A percentile compares a stretch with the other conserved stretches of the same genome.
phyloP scores from a whole-genome alignment of 2,797 vertebrate genomes.

The Nyctalus aviator region DNA sequence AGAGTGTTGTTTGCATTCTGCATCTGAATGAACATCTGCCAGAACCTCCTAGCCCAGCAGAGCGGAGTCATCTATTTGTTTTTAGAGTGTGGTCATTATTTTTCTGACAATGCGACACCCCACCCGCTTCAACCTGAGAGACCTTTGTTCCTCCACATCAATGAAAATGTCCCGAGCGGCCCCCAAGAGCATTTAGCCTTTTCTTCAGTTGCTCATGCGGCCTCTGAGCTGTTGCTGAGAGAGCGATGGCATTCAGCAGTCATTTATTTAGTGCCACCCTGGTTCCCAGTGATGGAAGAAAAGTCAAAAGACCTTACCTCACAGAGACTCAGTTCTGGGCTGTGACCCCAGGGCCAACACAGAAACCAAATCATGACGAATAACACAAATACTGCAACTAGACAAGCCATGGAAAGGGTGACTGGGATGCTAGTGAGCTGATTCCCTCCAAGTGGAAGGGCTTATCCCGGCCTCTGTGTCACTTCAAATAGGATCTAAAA shows the following conservation, averaged over 20 bases:
- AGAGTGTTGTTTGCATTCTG: slow-evolving; percentile 76
- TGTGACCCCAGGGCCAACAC: neutral
- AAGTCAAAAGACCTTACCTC: slow-evolving; percentile 33
- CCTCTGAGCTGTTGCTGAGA: neutral
- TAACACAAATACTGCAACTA: neutral
- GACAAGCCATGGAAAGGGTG: neutral
- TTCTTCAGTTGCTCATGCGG: slow-evolving; percentile 26
- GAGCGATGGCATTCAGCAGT: neutral
- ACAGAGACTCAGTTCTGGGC: neutral
- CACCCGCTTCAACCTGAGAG: slow-evolving; percentile 34
- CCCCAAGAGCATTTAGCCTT: slow-evolving; percentile 53
- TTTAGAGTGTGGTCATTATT: slow-evolving; percentile 77
- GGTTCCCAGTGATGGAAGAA: neutral
- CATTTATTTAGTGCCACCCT: neutral
- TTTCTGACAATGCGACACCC: slow-evolving; percentile 60
- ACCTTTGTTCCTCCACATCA: slow-evolving; percentile 26
- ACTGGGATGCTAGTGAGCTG: neutral
- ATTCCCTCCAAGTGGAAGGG: slow-evolving; percentile 38
- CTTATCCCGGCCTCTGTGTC: slow-evolving; percentile 7
- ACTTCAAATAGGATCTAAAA: slow-evolving; percentile 68
- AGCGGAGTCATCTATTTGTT: slow-evolving; percentile 70
- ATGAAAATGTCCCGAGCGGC: neutral
- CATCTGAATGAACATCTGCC: slow-evolving; percentile 76
- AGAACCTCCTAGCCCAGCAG: slow-evolving; percentile 65
- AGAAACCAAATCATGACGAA: neutral